Conservation (phyloP, 2,113 vertebrate species). For the Terrapene triunguis region DNA sequence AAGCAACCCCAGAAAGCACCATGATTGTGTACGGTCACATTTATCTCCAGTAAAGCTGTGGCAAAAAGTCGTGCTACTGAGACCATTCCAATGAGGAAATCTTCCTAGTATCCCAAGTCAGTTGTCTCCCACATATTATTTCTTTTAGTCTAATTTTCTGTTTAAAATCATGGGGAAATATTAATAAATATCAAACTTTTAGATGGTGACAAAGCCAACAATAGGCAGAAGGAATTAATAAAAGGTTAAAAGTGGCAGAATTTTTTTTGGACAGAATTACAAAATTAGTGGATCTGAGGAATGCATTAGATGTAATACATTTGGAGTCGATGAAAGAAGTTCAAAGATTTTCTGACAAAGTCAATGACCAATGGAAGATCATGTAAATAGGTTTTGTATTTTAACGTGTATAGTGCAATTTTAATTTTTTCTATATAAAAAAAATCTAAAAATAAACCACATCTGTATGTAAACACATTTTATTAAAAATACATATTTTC, state of each 20-base stretch:
- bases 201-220: no score
- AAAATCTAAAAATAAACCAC: slow-evolving; percentile 1
- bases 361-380: neutral
- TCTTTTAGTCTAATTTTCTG: no score
- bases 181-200: no score
- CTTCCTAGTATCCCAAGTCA: neutral
- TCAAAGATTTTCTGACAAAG: neutral
- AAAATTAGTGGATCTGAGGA: neutral
- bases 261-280: neutral
- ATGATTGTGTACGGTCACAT: neutral
- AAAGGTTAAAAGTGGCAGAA: neutral
- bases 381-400: neutral
- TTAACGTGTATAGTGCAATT: neutral
- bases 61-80: neutral
- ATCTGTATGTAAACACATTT: slow-evolving; percentile 47
- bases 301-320: neutral
- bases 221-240: no score
- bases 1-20: neutral
- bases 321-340: neutral
- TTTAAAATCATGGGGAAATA: no score
- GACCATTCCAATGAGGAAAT: neutral
- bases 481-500: slow-evolving; percentile 75
- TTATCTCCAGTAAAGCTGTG: neutral
- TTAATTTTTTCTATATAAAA: slow-evolving; percentile 4
- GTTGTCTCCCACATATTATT: accelerated